Evolutionary conservation across 2,113 vertebrate genomes (phyloP), one percentile per base, ranked within the genome.

Genomic region (Pedetes capensis): DNA sequence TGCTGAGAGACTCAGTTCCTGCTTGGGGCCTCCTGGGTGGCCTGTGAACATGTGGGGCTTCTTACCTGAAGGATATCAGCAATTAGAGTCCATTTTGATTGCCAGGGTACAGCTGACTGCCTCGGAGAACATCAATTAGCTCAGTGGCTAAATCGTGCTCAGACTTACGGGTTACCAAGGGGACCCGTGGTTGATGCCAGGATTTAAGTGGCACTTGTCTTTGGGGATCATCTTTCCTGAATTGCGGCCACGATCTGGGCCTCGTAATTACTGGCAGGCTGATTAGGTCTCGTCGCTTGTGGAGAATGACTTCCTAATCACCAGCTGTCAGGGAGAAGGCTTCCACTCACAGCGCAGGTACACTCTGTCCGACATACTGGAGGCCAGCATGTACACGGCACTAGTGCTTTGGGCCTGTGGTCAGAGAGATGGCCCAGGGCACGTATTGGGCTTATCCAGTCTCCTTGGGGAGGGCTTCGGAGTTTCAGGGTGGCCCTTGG

Each of bases 111-210:
- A 95, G 94, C 94, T 14, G 44, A 86, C 95, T 93, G 88, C 53
- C 85, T 91, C 14, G 63, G 76, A 83, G 95, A 97, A 96, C 95
- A 96, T 87, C 97, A 97, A 96, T 97, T 97, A 97, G 88, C 78
- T 96, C 94, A 12, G 55, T 55, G 64, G 93, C 93, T 84, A 91
- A 89, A 95, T 68, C 71, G 92, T 64, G 81, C 85, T 85, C 59
- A 72, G 78, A 93, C 91, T 91, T 51, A 97, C 17, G 1, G 84
- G 97, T 97, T 97, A 95, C 97, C 97, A 97, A 97, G 97, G 97
- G 97, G 97, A 97, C 84, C 78, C 2, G 3, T 44, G 95, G 94
- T 81, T 95, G 87, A 37, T 97, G 97, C 97, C 97, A 97, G 95
- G 79, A 96, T 97, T 97, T 97, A 97, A 97, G 85, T 97, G 94